Conservation (phyloP, 2,888 invertebrate genomes). For the Leucoma salicis region DNA sequence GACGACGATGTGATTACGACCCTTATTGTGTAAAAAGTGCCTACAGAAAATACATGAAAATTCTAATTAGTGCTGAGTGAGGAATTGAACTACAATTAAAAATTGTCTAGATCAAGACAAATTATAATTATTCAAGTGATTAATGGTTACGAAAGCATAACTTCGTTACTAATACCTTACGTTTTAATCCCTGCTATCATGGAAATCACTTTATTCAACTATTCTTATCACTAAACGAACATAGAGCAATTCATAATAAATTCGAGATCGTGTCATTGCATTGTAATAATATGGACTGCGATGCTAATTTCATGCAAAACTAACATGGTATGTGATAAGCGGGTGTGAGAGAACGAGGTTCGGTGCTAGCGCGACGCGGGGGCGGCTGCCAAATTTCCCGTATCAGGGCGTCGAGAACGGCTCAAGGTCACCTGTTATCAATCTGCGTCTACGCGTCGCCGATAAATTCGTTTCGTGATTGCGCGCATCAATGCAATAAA, state of each 20-base stretch:
- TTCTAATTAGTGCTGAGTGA: neutral
- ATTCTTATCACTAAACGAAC: constrained; percentile 36
- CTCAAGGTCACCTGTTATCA: constrained; percentile 75
- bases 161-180: neutral
- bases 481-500: constrained; percentile 56
- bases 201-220: constrained; percentile 14
- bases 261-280: constrained; percentile 58
- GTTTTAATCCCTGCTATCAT: neutral
- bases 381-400: constrained; percentile 67
- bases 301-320: constrained; percentile 72
- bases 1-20: constrained; percentile 45
- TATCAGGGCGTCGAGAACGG: constrained; percentile 68
- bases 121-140: constrained; percentile 1
- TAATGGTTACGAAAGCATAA: neutral
- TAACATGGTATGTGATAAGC: constrained; percentile 66
- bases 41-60: constrained; percentile 16
- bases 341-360: constrained; percentile 40
- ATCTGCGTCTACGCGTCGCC: constrained; percentile 50
- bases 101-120: constrained; percentile 13
- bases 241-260: constrained; percentile 54
- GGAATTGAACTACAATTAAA: neutral
- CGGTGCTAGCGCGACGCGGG: constrained; percentile 25
- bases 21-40: constrained; percentile 38
- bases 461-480: constrained; percentile 68
- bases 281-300: constrained; percentile 52